phyloP scores from a whole-genome alignment of 1,140 invertebrate genomes.

The Cotesia vestalis region DNA sequence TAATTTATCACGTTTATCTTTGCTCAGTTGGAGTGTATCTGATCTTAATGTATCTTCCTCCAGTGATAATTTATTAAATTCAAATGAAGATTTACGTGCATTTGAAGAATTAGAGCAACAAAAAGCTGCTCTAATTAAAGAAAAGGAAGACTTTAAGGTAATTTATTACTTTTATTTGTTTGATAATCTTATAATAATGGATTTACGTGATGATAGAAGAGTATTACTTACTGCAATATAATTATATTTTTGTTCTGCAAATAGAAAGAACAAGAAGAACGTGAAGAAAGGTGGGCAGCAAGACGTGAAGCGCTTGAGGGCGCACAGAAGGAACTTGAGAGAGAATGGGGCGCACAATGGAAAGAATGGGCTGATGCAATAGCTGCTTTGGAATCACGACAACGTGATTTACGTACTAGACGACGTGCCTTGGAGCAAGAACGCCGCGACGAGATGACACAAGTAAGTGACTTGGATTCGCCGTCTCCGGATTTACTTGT shows the following conservation, averaged over 20 bases:
- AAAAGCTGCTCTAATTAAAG: conserved; percentile 63
- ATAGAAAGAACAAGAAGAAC: conserved; percentile 65
- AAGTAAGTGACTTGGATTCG: conserved; percentile 65
- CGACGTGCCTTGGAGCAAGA: conserved; percentile 63
- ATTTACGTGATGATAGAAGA: not conserved
- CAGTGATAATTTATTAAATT: conserved; percentile 73
- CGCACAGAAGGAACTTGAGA: conserved; percentile 66
- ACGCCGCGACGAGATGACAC: conserved; percentile 66
- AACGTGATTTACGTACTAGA: conserved; percentile 62
- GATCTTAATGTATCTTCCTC: conserved; percentile 78
- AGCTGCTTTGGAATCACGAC: conserved; percentile 59
- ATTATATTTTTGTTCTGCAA: conserved; percentile 19
- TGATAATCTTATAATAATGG: conserved; percentile 33
- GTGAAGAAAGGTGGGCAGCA: conserved; percentile 65
- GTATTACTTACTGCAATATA: conserved; percentile 8
- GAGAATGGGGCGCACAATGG: conserved; percentile 66
- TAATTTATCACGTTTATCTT: conserved; percentile 83
- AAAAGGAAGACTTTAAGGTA: conserved; percentile 64
- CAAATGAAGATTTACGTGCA: conserved; percentile 61
- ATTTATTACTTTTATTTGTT: conserved; percentile 49
- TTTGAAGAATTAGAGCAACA: conserved; percentile 64
- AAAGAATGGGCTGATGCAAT: conserved; percentile 64
- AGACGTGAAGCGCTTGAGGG: conserved; percentile 63
- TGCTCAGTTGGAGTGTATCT: conserved; percentile 84
- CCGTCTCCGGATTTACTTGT: conserved; percentile 58